Evolutionary conservation across 2,888 invertebrate genomes (phyloP).

Genomic region (Volucella inanis): DNA sequence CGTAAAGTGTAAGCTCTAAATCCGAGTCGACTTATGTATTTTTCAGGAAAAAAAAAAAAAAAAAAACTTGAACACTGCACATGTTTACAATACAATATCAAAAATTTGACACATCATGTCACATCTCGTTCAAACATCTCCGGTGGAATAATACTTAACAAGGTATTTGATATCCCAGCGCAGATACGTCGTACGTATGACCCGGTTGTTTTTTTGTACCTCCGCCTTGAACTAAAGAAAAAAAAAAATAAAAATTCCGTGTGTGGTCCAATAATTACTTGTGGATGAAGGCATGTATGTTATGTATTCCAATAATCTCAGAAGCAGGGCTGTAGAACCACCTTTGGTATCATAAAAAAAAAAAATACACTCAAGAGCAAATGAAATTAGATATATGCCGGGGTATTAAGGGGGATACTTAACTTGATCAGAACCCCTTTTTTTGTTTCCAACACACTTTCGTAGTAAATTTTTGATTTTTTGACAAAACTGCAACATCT

Average conservation of each 20-base stretch:
- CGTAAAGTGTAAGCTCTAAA: neutral
- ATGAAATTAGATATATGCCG: constrained; percentile 24
- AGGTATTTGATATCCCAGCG: neutral
- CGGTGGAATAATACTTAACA: neutral
- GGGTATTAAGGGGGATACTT: constrained; percentile 1
- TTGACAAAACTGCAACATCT: constrained; percentile 19
- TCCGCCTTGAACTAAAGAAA: neutral
- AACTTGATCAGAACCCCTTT: constrained; percentile 12
- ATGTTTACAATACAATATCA: constrained; percentile 18
- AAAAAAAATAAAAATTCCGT: constrained; percentile 3
- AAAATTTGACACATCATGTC: constrained; percentile 18
- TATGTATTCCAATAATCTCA: constrained; percentile 9
- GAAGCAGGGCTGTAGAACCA: constrained; percentile 16
- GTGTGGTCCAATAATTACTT: constrained; percentile 42
- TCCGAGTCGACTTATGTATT: too few species aligned
- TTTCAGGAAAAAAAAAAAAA: too few species aligned
- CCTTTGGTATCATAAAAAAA: neutral
- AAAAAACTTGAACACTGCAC: neutral
- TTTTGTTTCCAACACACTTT: neutral
- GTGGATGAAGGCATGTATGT: neutral
- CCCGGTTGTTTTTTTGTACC: neutral
- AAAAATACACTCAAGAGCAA: neutral
- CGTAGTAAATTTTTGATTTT: neutral
- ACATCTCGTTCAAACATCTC: constrained; percentile 7
- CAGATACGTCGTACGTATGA: neutral